Evolutionary conservation across 2,797 vertebrate genomes (phyloP), one percentile per base, ranked within the genome.

Genomic region (Xenopus petersii): DNA sequence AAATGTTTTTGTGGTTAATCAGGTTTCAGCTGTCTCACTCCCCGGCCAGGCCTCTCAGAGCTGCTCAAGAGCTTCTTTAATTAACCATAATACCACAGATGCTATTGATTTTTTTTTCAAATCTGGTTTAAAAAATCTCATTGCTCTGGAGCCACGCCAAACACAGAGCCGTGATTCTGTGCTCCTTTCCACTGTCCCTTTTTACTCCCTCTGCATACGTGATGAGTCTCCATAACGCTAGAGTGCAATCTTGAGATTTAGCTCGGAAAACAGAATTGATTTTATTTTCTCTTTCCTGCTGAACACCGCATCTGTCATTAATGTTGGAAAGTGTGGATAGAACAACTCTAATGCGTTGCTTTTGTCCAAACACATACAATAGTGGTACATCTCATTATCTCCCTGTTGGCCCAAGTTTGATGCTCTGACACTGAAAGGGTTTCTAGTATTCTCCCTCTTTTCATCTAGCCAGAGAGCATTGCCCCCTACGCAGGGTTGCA

Each of bases 31-130:
- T 97, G 94, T 94, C 94, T 94, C 89, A 92, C 91, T 92, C 91
- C 90, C 89, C 90, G 94, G 95, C 95, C 94, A 94, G 95, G 93
- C 93, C 95, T 95, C 97, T 94, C 92, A 94, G 94, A 93, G 94
- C 92, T 89, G 81, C 93, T 98, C 93, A 95, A 98, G 96, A 97
- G 96, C 94, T 95, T 96, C 96, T 97, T 98, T 98, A 99, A 98
- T 99, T 99, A 98, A 98, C 97, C 96, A 98, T 98, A 97, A 97
- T 97, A 96, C 95, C 95, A 95, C 97, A 99, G 97, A 99, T 99
- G 96, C 96, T 97, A 98, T 98, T 97, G 95, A 99, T 98, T 97
- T 96, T 92, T 70, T 84, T 84, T 84, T 87, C 85, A 91, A 88
- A 92, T 93, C 93, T 92, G 91, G 92, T 92, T 58, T 69, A 77